Conservation (phyloP, 2,113 vertebrate species). For the rabbit (Oryctolagus cuniculus) region mOryCun1.1 NC_091436.1:44604001-44604500, state of each 20-base stretch:
- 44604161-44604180: too few species aligned
- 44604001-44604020: too few species aligned
- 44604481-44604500: neutral
- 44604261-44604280: conserved; percentile 23
- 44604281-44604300: neutral
- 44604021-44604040: too few species aligned
- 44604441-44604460: neutral
- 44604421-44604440: neutral
- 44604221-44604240: too few species aligned
- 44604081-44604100: too few species aligned
- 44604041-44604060: too few species aligned
- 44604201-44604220: too few species aligned
- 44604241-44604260: neutral
- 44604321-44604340: neutral
- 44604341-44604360: neutral
- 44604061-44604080: too few species aligned
- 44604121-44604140: too few species aligned
- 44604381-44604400: neutral
- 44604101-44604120: too few species aligned
- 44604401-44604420: neutral
- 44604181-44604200: too few species aligned
- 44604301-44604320: neutral
- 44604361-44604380: neutral
- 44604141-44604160: too few species aligned
- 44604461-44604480: neutral